Percentiles rank a stretch among this genome's conserved stretches.
Evolutionary conservation across 2,888 invertebrate genomes (phyloP).

Genomic region (Coenonympha glycerion): DNA sequence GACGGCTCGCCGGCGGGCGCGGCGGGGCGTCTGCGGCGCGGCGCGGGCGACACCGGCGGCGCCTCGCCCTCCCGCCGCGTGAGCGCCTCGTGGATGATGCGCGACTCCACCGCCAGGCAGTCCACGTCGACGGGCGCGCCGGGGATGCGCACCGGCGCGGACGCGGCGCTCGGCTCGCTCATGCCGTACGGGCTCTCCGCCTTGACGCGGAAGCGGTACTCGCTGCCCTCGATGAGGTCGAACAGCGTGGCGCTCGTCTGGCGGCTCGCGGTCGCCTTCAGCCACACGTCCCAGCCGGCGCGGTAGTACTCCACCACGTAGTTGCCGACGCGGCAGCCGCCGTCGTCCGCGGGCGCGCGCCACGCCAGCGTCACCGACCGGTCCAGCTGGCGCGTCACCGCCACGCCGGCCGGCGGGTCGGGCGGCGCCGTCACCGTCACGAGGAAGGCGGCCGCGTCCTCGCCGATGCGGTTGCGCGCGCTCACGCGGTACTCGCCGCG

Average conservation of each 20-base stretch:
- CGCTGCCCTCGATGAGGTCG: slow-evolving; percentile 93
- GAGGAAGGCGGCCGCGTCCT: slow-evolving; percentile 85
- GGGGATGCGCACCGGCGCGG: slow-evolving; percentile 86
- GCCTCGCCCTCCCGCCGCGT: slow-evolving; percentile 49
- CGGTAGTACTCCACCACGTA: slow-evolving; percentile 95
- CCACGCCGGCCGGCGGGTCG: slow-evolving; percentile 84
- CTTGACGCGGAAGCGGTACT: slow-evolving; percentile 94
- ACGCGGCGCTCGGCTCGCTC: slow-evolving; percentile 91
- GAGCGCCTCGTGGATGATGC: slow-evolving; percentile 58
- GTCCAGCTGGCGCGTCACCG: slow-evolving; percentile 86
- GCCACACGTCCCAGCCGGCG: slow-evolving; percentile 93
- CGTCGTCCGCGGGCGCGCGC: slow-evolving; percentile 92
- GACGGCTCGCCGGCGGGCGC: slow-evolving; percentile 19
- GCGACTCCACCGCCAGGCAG: slow-evolving; percentile 64
- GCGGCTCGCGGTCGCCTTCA: slow-evolving; percentile 90
- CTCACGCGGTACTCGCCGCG: slow-evolving; percentile 91
- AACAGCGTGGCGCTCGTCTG: slow-evolving; percentile 87
- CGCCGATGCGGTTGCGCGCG: slow-evolving; percentile 88
- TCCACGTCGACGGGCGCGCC: slow-evolving; percentile 82
- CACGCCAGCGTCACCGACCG: slow-evolving; percentile 89
- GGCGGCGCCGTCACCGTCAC: slow-evolving; percentile 94
- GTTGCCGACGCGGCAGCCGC: slow-evolving; percentile 93
- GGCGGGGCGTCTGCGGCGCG: slow-evolving; percentile 50
- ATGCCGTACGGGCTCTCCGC: slow-evolving; percentile 97
- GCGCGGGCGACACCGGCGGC: slow-evolving; percentile 53